Evolutionary conservation across 92 coral and sea anemone genomes (phyloP), one percentile per base, ranked within the genome.

Genomic region (Anthopleura xanthogrammica): DNA sequence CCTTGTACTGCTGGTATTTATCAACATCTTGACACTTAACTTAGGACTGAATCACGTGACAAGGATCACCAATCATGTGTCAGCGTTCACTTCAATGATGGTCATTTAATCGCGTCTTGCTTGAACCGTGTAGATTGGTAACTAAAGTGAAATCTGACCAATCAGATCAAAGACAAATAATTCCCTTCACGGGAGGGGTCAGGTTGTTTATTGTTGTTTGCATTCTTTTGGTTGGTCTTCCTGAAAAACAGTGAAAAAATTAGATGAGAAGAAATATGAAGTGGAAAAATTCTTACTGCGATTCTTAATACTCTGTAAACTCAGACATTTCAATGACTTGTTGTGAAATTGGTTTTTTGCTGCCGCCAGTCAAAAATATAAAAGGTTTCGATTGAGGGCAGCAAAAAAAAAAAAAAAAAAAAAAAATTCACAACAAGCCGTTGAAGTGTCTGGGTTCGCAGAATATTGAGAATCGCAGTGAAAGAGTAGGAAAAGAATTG

Each of bases 101-200:
- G 20, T 56, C 16, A 12, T 0, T 5, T 46, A 5, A 56, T 12
- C 62, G 62, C 20, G 62, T 56, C 62, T 29, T 58, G 17, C 16
- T 11, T 60, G 68, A 20, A 60, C 68, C 24, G 24, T 1, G 58
- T 20, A 7, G 7, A 17, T 20, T 60, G 22, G 24, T 60, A 17
- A 17, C 36, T 60, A 60, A 60, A 60, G 68, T 17, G 68, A 20
- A 17, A 60, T 60, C 68, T 60, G 24, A 62, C 19, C 29, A 62
- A 62, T 22, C 29, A 62, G 70, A 62, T 62, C 14, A 62, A 62
- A 19, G 70, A 22, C 36, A 62, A 62, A 62, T 57, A 62, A 62
- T n/a, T 62, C 70, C 70, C 70, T 62, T 62, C 70, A 62, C 3
- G 70, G 70, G 70, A 62, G 70, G 70, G 24, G 70, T 62, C 70